phyloP scores from a whole-genome alignment of 2,888 invertebrate species.

The Stratiomys singularior region DNA sequence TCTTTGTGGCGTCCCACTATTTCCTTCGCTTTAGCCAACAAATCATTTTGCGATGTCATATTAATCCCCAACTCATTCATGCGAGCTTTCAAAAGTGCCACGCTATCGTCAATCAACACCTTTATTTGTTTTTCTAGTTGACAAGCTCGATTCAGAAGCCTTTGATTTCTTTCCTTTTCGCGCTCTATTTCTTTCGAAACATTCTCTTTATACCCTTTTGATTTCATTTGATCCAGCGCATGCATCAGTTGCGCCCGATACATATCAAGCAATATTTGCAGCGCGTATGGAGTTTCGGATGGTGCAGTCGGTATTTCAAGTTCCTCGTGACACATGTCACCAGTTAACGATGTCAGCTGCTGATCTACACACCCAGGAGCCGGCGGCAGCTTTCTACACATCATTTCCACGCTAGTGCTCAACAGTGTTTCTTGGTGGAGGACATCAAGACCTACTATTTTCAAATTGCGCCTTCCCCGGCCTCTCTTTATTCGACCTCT shows the following conservation, averaged over 20 bases:
- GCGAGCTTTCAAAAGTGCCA: slow-evolving; percentile 85
- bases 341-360: slow-evolving; percentile 82
- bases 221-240: slow-evolving; percentile 85
- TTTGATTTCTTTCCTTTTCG: slow-evolving; percentile 86
- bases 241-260: slow-evolving; percentile 87
- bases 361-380: slow-evolving; percentile 94
- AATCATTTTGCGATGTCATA: slow-evolving; percentile 84
- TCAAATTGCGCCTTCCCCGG: slow-evolving; percentile 74
- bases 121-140: slow-evolving; percentile 94
- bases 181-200: slow-evolving; percentile 81
- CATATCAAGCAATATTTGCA: slow-evolving; percentile 87
- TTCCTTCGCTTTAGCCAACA: slow-evolving; percentile 87
- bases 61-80: slow-evolving; percentile 93
- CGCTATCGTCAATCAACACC: slow-evolving; percentile 91
- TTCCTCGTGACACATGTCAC: slow-evolving; percentile 80
- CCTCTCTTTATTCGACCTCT: slow-evolving; percentile 75
- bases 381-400: slow-evolving; percentile 80
- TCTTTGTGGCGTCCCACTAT: slow-evolving; percentile 94
- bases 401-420: slow-evolving; percentile 81
- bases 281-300: slow-evolving; percentile 81
- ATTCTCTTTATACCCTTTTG: slow-evolving; percentile 76
- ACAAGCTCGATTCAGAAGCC: slow-evolving; percentile 83
- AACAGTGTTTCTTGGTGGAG: slow-evolving; percentile 89
- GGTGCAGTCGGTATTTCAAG: slow-evolving; percentile 84
- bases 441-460: slow-evolving; percentile 88